Percentiles rank a stretch among this genome's conserved stretches.
Conservation (phyloP, 2,113 vertebrate species). For the Mionectes macconnelli region DNA sequence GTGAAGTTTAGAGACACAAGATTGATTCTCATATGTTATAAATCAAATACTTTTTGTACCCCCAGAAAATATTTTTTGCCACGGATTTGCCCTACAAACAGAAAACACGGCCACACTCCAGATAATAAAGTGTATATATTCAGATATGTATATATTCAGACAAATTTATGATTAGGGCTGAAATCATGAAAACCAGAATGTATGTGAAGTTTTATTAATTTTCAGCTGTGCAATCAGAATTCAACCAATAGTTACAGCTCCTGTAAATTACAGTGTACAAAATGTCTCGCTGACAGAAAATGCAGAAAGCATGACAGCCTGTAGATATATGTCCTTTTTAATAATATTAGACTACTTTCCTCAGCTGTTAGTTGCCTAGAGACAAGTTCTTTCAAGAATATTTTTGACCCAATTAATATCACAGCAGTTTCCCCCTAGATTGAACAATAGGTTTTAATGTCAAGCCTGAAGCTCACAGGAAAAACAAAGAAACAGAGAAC, state of each 20-base stretch:
- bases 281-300: neutral
- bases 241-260: neutral
- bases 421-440: neutral
- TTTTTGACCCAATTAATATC: constrained; percentile 59
- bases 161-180: neutral
- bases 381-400: constrained; percentile 44
- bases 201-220: neutral
- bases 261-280: neutral
- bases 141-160: neutral
- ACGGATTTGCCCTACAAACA: neutral
- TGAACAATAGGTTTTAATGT: neutral
- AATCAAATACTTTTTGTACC: neutral
- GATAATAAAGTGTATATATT: too few species aligned
- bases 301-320: neutral
- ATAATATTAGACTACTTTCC: constrained; percentile 28
- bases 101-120: neutral
- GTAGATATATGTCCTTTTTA: neutral
- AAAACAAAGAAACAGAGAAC: neutral
- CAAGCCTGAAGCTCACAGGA: neutral
- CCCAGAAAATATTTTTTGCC: neutral
- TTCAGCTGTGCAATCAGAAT: neutral
- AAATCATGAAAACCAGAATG: neutral
- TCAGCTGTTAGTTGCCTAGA: constrained; percentile 52
- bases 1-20: neutral
- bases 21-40: neutral